Base-by-base conservation (phyloP, 2,888 invertebrate genomes). In the Heliconius sara region DNA sequence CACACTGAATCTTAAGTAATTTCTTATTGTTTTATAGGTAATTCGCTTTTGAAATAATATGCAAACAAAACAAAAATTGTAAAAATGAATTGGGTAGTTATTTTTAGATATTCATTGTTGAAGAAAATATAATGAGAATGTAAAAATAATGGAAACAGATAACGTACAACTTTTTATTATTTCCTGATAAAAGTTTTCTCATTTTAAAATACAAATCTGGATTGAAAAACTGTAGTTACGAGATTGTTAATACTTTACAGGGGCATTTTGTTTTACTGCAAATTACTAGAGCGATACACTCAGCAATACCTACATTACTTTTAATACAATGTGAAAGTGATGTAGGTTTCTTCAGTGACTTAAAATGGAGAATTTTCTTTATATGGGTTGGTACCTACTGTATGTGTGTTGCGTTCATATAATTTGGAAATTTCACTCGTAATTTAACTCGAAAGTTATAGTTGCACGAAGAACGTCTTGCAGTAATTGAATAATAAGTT, bases 161-260 rank as follows among this genome's bases (percentile, higher is more conserved):
- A 70, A 70, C 4, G 25, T 25, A 43, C 25, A 43, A 47, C 70
- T 70, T 43, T 70, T 43, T 43, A 43, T 43, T 43, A 43, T 70
- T 43, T 68, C 47, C 12, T 52, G 52, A 67, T 60, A 67, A 71
- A 76, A 47, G 66, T 81, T 74, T 25, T 52, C 47, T 63, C 27
- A 16, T 63, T 57, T 57, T 39, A 43, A 70, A 70, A 70, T 70
- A 70, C 70, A 70, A 70, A 70, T 70, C 43, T 70, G 70, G 43
- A 70, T 70, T 70, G 70, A 70, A 70, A 70, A 70, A 70, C 43
- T 43, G 43, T 43, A 70, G 43, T 47, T 43, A 27, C 71, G 27
- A 43, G 63, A 47, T 77, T 71, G 57, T 63, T 71, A 57, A 72
- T 47, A 43, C 30, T 77, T 71, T 77, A 77, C 34, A 73, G n/a